These are phyloP conservation scores for Lophura nycthemera DNA, from an alignment of 2,113 vertebrate genomes.

Conservation along the genomic window DNA sequence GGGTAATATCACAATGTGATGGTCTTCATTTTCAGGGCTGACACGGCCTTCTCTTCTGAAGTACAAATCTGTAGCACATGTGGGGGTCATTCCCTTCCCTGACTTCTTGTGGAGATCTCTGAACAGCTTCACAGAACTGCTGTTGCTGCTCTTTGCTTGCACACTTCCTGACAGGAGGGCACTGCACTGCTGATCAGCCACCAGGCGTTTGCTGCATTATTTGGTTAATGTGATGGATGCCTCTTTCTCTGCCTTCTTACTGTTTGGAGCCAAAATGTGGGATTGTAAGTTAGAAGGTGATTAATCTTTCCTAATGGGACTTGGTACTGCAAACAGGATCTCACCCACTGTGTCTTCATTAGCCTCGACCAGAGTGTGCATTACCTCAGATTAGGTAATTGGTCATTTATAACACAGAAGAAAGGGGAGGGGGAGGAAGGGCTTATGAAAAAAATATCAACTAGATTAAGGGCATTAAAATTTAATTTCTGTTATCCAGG, in stretches of 20 bases:
- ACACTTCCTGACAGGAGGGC: not conserved
- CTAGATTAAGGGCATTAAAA: conserved; percentile 49
- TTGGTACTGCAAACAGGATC: conserved; percentile 51
- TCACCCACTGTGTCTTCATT: conserved; percentile 72
- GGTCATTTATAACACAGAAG: conserved; percentile 67
- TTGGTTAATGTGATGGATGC: conserved; percentile 73
- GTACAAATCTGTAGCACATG: not conserved
- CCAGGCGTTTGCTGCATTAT: conserved; percentile 15
- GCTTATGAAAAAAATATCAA: conserved; percentile 54
- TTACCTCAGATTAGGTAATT: conserved; percentile 73
- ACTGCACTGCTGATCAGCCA: not conserved
- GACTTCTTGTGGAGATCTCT: not conserved
- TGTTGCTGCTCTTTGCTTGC: not conserved
- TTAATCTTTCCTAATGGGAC: conserved; percentile 76
- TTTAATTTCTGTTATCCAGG: conserved; percentile 53
- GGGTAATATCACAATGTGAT: not conserved
- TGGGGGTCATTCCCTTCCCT: not conserved
- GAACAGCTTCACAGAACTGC: not conserved
- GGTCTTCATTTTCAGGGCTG: not conserved
- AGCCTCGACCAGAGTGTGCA: conserved; percentile 51
- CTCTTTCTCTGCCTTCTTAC: conserved; percentile 44
- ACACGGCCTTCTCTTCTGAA: not conserved
- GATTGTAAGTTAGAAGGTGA: conserved; percentile 66
- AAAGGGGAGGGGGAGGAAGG: not conserved
- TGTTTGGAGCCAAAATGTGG: conserved; percentile 60